Conservation (phyloP, 2,113 vertebrate species). For the Corythornis vintsioides region DNA sequence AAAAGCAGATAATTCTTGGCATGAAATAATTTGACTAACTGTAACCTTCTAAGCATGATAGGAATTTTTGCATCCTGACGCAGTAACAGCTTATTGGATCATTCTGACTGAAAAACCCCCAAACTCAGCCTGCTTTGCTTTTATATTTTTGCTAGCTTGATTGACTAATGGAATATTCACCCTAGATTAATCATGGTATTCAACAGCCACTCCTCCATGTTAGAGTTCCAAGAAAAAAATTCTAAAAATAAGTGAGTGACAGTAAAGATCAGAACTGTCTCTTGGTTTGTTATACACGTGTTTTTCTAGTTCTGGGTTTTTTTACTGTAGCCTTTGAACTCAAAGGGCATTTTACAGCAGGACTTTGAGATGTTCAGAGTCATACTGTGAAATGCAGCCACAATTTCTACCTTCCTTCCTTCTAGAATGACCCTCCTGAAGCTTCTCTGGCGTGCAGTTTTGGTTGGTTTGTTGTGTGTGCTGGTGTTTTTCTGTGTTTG, state of each 20-base stretch:
- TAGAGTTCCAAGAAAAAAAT: background rate
- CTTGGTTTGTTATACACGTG: background rate
- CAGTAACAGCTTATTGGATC: background rate
- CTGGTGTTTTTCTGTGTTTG: no score
- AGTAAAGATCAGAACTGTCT: background rate
- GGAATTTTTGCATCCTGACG: background rate
- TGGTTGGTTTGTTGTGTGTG: no score
- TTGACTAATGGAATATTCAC: background rate
- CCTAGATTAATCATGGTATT: background rate
- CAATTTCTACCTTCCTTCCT: background rate
- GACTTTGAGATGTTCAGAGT: background rate
- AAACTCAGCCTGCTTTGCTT: background rate
- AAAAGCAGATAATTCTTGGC: accelerated
- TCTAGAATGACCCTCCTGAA: background rate
- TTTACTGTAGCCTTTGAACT: background rate
- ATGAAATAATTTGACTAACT: background rate
- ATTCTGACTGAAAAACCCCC: background rate
- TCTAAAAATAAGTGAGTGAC: background rate
- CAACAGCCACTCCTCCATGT: background rate
- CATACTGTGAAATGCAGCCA: background rate
- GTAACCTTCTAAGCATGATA: background rate
- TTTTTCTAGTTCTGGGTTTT: background rate
- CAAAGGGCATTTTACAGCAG: background rate
- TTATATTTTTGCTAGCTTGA: background rate
- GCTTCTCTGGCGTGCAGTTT: no score